Evolutionary conservation across 92 coral and sea anemone genomes (phyloP).

Genomic region (Zoanthus gigantus): DNA sequence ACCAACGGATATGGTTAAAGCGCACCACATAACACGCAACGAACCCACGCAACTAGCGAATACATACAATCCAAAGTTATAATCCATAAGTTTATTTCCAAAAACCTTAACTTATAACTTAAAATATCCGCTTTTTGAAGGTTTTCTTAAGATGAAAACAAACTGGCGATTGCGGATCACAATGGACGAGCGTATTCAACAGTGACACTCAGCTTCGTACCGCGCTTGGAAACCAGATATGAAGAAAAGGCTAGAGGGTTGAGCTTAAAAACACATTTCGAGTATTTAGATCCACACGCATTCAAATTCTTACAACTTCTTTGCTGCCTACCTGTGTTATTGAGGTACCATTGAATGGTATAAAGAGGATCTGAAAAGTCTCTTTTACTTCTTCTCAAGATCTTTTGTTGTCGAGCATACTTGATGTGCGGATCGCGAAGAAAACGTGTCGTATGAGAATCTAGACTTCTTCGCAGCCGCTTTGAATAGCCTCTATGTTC

Average conservation of each 20-base stretch:
- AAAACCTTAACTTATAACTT: too few relatives aligned
- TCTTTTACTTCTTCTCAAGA: conserved; percentile 84
- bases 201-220: too few relatives aligned
- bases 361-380: conserved; percentile 82
- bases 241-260: neutral
- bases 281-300: neutral
- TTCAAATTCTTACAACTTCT: neutral
- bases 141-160: too few relatives aligned
- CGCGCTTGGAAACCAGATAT: neutral
- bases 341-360: conserved; percentile 94
- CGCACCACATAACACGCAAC: too few relatives aligned
- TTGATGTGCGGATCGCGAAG: conserved; percentile 79
- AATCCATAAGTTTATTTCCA: too few relatives aligned
- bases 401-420: conserved; percentile 89
- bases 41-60: too few relatives aligned
- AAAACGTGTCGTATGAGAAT: conserved; percentile 72
- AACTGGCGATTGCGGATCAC: too few relatives aligned
- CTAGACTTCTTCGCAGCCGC: conserved; percentile 81
- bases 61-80: too few relatives aligned
- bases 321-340: conserved; percentile 86
- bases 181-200: too few relatives aligned
- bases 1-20: too few relatives aligned
- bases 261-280: neutral
- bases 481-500: conserved; percentile 75
- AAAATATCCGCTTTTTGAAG: too few relatives aligned